These are phyloP conservation scores for Allygus modestus DNA, from an alignment of 2,888 invertebrate genomes.

Conservation along the genomic window DNA sequence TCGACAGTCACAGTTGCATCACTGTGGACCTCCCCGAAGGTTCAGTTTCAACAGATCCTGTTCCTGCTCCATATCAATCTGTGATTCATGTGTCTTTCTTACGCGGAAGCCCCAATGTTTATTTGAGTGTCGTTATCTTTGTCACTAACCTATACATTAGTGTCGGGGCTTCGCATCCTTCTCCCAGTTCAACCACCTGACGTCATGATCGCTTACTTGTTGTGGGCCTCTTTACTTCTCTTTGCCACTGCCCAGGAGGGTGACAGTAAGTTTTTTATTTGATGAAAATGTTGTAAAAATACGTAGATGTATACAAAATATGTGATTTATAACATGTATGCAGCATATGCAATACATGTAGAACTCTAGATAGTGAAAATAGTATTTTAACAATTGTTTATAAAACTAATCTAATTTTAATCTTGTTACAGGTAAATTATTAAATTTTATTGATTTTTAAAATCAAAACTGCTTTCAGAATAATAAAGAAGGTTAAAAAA, in stretches of 20 bases:
- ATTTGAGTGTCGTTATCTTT: background rate
- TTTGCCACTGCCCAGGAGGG: background rate
- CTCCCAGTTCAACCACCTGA: background rate
- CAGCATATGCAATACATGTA: too few species aligned
- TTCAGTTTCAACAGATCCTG: background rate
- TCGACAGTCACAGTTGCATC: background rate
- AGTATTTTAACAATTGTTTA: too few species aligned
- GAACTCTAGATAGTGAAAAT: too few species aligned
- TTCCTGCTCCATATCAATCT: background rate
- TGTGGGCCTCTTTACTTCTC: background rate
- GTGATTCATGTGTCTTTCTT: background rate
- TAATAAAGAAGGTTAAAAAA: too few species aligned
- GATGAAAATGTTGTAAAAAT: too few species aligned
- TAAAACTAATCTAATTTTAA: too few species aligned
- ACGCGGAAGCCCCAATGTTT: background rate
- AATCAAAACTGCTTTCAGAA: too few species aligned
- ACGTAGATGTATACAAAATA: too few species aligned
- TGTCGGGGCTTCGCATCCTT: background rate
- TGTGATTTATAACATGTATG: too few species aligned
- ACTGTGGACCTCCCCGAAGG: background rate
- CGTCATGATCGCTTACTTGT: background rate
- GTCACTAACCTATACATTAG: background rate
- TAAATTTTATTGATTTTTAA: too few species aligned
- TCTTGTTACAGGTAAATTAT: too few species aligned
- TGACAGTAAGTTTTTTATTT: background rate